phyloP scores from a whole-genome alignment of 2,797 vertebrate species.

The Pagetopsis macropterus region DNA sequence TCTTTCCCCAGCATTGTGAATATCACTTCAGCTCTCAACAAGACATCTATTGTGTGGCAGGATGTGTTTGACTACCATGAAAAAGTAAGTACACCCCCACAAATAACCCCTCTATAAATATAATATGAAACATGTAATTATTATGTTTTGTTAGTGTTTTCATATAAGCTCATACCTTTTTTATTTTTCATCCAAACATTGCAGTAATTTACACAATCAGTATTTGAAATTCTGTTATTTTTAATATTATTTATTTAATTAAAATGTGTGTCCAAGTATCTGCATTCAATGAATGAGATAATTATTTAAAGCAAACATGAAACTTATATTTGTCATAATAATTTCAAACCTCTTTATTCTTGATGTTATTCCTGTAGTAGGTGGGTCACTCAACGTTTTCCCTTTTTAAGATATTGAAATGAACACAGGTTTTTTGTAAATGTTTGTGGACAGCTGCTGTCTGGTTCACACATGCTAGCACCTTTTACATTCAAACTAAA shows the following conservation, averaged over 20 bases:
- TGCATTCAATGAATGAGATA: not conserved
- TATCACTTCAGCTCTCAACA: constrained; percentile 84
- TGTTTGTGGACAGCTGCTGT: not conserved
- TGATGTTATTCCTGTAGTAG: not conserved
- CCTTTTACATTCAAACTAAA: not conserved
- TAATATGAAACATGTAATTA: not conserved
- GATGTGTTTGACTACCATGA: constrained; percentile 90
- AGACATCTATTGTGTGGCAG: constrained; percentile 91
- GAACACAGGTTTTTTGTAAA: not conserved
- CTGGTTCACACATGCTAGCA: not conserved
- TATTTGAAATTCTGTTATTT: too few species aligned
- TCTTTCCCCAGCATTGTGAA: constrained; percentile 84
- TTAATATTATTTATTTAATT: not conserved
- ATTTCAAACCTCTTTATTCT: not conserved
- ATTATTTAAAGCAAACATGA: not conserved
- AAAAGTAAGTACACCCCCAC: constrained; percentile 78
- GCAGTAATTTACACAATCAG: too few species aligned
- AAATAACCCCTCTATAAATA: not conserved
- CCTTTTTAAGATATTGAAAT: not conserved
- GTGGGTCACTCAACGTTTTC: not conserved
- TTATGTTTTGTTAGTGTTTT: too few species aligned
- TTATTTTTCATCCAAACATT: too few species aligned
- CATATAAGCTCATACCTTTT: not conserved
- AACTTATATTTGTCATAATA: not conserved
- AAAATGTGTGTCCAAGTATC: not conserved